phyloP scores from a whole-genome alignment of 2,888 invertebrate species.

The Agrilus biguttatus region DNA sequence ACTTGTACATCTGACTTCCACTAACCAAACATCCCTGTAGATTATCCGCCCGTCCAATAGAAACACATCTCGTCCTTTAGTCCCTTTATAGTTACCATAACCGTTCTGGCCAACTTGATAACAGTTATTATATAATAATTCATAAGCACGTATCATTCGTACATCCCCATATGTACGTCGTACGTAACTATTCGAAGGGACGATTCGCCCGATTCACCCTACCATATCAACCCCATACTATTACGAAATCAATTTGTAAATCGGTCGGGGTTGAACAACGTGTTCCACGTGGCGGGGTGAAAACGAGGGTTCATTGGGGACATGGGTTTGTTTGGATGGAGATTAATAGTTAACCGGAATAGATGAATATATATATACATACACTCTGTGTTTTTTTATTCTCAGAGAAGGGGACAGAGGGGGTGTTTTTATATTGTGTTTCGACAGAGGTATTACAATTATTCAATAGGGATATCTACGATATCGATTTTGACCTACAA shows the following conservation, averaged over 20 bases:
- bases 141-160: conserved; percentile 17
- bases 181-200: conserved; percentile 13
- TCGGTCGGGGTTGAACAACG: conserved; percentile 21
- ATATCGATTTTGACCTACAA: too few relatives aligned
- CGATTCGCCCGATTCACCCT: conserved; percentile 14
- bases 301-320: conserved; percentile 12
- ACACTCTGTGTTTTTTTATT: too few relatives aligned
- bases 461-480: too few relatives aligned
- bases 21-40: conserved; percentile 17
- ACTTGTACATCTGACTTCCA: conserved; percentile 32
- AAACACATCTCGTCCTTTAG: conserved; percentile 7
- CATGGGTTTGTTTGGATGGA: conserved; percentile 2
- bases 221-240: conserved; percentile 8
- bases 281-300: conserved; percentile 14
- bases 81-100: neutral
- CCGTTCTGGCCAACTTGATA: conserved; percentile 7
- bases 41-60: conserved; percentile 9
- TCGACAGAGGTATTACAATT: too few relatives aligned
- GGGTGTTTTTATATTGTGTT: too few relatives aligned
- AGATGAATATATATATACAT: too few relatives aligned
- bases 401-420: too few relatives aligned
- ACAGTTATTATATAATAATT: conserved; percentile 23
- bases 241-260: conserved; percentile 27
- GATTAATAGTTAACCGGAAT: too few relatives aligned
- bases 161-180: conserved; percentile 12